A percentile compares a stretch with the other conserved stretches of the same genome.
phyloP scores from a whole-genome alignment of 2,797 vertebrate species.

The Streptopelia turtur region DNA sequence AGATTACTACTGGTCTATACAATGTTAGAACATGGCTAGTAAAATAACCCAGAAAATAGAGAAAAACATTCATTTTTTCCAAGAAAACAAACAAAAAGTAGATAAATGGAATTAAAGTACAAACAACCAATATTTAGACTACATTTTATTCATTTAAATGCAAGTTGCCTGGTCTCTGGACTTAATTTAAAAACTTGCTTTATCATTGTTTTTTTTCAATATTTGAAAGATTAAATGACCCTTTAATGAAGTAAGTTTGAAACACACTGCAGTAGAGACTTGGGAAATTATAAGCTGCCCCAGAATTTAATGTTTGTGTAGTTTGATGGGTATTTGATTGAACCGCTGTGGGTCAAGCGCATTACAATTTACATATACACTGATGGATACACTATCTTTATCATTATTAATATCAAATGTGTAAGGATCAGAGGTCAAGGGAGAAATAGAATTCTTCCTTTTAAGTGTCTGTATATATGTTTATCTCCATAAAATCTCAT shows the following conservation, averaged over 20 bases:
- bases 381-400: not conserved
- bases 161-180: not conserved
- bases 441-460: not conserved
- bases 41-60: not conserved
- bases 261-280: not conserved
- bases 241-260: not conserved
- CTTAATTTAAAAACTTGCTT: not conserved
- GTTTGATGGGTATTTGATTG: not conserved
- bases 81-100: not conserved
- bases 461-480: not conserved
- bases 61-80: not conserved
- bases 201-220: not conserved
- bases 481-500: not conserved
- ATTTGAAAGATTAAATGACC: not conserved
- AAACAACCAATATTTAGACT: not conserved
- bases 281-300: not conserved
- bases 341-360: not conserved
- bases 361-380: not conserved
- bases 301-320: not conserved
- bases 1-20: not conserved
- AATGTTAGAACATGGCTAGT: not conserved
- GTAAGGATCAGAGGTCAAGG: not conserved
- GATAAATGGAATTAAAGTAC: not conserved
- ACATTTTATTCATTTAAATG: not conserved
- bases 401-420: not conserved